A percentile compares a stretch with the other conserved stretches of the same genome.
phyloP scores from a whole-genome alignment of 2,113 vertebrate species.

The Hystrix brachyura region DNA sequence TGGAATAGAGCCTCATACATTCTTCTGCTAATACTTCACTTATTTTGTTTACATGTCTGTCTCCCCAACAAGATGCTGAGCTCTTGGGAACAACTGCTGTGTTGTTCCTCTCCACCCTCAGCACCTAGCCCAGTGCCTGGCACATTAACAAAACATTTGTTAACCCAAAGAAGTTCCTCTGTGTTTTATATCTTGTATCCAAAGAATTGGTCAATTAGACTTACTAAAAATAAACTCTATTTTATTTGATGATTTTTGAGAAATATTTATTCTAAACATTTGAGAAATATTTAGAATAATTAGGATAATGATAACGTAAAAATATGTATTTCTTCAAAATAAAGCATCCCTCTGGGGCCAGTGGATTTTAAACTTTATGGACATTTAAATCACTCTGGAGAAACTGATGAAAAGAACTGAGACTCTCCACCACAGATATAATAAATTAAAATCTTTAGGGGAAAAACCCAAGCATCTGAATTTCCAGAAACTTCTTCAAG shows the following conservation, averaged over 20 bases:
- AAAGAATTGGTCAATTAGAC: not conserved
- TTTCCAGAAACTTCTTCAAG: conserved; percentile 60
- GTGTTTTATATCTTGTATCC: not conserved
- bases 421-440: not conserved
- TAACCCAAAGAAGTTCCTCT: conserved; percentile 2
- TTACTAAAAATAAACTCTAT: not conserved
- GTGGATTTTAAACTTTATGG: not conserved
- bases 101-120: conserved; percentile 35
- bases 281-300: conserved; percentile 30
- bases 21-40: conserved; percentile 76
- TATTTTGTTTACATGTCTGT: conserved; percentile 78
- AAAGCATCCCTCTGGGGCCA: not conserved
- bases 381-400: not conserved
- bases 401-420: not conserved
- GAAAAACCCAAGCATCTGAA: not conserved
- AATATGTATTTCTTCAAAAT: not conserved
- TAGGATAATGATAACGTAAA: not conserved
- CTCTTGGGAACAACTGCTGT: conserved; percentile 59
- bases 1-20: conserved; percentile 72
- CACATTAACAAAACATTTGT: conserved; percentile 37
- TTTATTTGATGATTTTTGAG: not conserved
- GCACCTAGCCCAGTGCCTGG: conserved; percentile 38
- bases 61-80: conserved; percentile 71
- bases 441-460: not conserved
- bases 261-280: not conserved